A percentile compares a stretch with the other conserved stretches of the same genome.
phyloP scores from a whole-genome alignment of 2,797 vertebrate genomes.

The Cyclopterus lumpus region DNA sequence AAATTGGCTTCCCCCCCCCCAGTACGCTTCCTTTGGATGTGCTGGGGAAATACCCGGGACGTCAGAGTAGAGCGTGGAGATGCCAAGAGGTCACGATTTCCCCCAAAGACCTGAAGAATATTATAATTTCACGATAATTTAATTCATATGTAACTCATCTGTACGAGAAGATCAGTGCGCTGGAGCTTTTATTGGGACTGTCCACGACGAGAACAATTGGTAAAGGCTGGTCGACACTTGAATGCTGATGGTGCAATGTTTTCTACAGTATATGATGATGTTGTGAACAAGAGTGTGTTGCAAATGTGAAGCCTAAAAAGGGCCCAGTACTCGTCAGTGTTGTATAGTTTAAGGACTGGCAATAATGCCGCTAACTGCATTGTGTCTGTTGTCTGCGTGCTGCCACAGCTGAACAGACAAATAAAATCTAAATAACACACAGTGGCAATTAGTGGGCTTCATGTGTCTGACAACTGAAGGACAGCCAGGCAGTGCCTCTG shows the following conservation, averaged over 20 bases:
- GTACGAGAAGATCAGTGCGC: not conserved
- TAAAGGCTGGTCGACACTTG: not conserved
- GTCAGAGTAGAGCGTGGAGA: not conserved
- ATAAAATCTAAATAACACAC: too few relatives aligned
- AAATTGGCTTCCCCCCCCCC: conserved; percentile 26
- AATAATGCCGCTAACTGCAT: conserved; percentile 4
- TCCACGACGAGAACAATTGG: not conserved
- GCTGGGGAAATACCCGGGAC: not conserved
- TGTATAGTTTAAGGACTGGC: not conserved
- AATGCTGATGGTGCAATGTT: not conserved
- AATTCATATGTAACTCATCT: not conserved
- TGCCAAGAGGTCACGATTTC: not conserved
- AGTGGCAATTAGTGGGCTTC: too few relatives aligned
- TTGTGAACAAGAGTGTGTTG: not conserved
- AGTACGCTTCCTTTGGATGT: not conserved
- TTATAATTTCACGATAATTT: not conserved
- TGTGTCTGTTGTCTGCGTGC: not conserved
- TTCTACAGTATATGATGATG: not conserved
- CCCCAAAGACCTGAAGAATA: not conserved
- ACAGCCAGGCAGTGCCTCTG: conserved; percentile 15
- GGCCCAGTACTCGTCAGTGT: not conserved
- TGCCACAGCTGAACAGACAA: conserved; percentile 9
- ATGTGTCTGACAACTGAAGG: conserved; percentile 48
- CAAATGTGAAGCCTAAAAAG: not conserved
- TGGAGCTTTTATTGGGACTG: not conserved